phyloP scores from a whole-genome alignment of 2,113 vertebrate species.

The Poicephalus gulielmi region DNA sequence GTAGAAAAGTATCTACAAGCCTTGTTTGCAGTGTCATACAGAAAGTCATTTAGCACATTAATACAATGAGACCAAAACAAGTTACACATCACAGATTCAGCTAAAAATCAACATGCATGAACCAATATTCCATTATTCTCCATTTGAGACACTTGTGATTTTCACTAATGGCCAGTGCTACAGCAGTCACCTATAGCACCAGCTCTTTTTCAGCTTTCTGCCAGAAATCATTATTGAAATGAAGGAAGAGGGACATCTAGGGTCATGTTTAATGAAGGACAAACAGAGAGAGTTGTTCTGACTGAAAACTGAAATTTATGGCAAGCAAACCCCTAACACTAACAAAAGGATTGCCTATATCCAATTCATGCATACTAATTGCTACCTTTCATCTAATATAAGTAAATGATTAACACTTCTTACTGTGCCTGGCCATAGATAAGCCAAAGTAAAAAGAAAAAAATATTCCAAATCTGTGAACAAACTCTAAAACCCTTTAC shows the following conservation, averaged over 20 bases:
- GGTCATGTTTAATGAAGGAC: slow-evolving; percentile 36
- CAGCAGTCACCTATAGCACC: background rate
- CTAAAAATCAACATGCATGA: background rate
- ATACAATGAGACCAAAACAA: background rate
- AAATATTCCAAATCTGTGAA: background rate
- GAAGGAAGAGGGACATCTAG: slow-evolving; percentile 58
- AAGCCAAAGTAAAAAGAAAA: background rate
- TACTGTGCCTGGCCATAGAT: background rate
- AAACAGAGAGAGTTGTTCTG: background rate
- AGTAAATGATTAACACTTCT: background rate
- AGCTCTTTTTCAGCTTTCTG: background rate
- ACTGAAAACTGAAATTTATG: background rate
- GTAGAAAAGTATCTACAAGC: background rate
- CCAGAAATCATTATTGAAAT: slow-evolving; percentile 1
- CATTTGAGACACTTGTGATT: background rate
- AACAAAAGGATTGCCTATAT: background rate
- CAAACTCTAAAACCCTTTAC: background rate
- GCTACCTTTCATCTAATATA: background rate
- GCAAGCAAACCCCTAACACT: background rate
- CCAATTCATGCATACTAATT: background rate
- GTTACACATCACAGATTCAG: background rate
- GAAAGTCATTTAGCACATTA: background rate
- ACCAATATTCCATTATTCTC: background rate
- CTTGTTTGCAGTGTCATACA: background rate
- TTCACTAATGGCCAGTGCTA: background rate